A percentile compares a stretch with the other conserved stretches of the same genome.
phyloP scores from a whole-genome alignment of 2,797 vertebrate genomes.

The Nannoperca obscura region DNA sequence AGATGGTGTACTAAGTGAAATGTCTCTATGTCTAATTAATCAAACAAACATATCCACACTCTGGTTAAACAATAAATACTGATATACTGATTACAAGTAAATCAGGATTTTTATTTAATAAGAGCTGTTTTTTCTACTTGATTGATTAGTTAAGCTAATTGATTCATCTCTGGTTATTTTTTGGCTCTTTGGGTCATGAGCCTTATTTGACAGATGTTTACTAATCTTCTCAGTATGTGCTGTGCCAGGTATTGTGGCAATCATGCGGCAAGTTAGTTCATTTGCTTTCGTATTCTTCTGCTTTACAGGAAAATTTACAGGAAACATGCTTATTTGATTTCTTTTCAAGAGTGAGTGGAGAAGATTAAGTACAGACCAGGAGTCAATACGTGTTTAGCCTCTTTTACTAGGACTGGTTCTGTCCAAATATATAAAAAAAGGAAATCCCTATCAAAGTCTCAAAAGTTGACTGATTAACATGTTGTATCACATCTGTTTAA shows the following conservation, averaged over 20 bases:
- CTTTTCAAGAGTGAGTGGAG: background rate
- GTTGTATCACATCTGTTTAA: background rate
- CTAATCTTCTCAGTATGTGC: background rate
- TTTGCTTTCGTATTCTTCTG: background rate
- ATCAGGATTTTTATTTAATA: background rate
- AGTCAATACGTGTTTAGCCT: background rate
- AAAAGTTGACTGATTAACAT: background rate
- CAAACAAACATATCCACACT: background rate
- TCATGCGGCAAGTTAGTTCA: background rate
- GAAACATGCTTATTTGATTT: background rate
- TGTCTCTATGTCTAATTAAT: background rate
- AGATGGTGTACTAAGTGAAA: background rate
- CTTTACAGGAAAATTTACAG: background rate
- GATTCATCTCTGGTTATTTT: background rate
- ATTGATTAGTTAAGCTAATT: slow-evolving; percentile 9
- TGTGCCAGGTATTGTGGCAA: background rate
- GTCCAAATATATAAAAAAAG: background rate
- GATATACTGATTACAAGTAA: background rate
- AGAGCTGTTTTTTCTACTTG: background rate
- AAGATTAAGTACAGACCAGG: background rate
- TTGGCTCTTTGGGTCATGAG: slow-evolving; percentile 6
- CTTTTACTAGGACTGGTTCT: background rate
- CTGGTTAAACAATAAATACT: background rate
- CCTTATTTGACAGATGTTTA: background rate
- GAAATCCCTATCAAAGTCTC: background rate